Evolutionary conservation across 2,113 vertebrate species (phyloP).

Genomic region (Trinectes maculatus): DNA sequence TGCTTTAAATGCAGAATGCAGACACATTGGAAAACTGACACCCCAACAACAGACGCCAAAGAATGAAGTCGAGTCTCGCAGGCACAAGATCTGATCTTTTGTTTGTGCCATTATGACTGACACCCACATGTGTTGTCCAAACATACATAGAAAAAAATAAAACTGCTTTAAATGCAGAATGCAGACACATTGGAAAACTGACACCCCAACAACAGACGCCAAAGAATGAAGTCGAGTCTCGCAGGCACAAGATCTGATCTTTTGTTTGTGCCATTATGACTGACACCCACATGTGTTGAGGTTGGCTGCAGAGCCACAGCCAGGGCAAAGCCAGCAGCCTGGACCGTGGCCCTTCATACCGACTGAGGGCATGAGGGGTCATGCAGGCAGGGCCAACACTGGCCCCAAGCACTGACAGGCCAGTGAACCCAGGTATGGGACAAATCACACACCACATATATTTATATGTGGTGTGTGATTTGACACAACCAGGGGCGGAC

Average conservation of each 20-base stretch:
- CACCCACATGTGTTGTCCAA: constrained; percentile 73
- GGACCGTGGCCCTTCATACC: constrained; percentile 60
- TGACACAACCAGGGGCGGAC: too few species aligned
- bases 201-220: constrained; percentile 9
- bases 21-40: neutral
- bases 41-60: constrained; percentile 8
- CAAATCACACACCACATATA: too few species aligned
- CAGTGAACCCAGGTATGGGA: constrained; percentile 44
- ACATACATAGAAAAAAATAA: too few species aligned
- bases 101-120: constrained; percentile 75
- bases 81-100: constrained; percentile 37
- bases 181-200: neutral
- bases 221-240: neutral
- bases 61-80: neutral
- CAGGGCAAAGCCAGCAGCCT: constrained; percentile 42
- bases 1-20: neutral
- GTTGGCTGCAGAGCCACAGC: constrained; percentile 32
- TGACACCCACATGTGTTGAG: constrained; percentile 80
- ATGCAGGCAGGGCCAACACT: neutral
- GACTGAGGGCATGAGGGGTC: constrained; percentile 41
- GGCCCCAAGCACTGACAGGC: constrained; percentile 28
- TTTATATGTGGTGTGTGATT: neutral
- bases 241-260: constrained; percentile 9
- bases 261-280: constrained; percentile 70
- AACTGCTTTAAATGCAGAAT: neutral